These are phyloP conservation scores for Andrena camellia DNA, from an alignment of 2,888 invertebrate genomes.

Conservation along the genomic window DNA sequence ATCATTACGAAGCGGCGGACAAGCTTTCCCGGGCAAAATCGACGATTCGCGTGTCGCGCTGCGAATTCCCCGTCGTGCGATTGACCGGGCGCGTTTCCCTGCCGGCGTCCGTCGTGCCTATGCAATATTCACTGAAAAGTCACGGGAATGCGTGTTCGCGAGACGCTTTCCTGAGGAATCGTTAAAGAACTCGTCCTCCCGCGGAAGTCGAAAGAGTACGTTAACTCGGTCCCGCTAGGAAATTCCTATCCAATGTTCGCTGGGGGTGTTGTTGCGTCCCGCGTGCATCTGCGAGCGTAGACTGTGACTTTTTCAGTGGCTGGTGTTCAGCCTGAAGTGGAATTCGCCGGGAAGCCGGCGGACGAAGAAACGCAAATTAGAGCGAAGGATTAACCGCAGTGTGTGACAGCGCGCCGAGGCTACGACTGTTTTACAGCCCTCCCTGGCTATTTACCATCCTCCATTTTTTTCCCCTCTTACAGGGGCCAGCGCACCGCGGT, in stretches of 20 bases:
- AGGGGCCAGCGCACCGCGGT: conserved; percentile 5
- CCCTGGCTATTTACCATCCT: conserved; percentile 58
- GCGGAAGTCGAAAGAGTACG: conserved; percentile 1
- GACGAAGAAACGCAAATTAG: conserved; percentile 49
- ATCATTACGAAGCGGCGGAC: conserved; percentile 42
- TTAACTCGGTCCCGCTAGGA: background rate
- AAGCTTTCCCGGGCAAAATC: conserved; percentile 29
- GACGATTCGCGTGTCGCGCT: background rate
- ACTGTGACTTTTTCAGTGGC: background rate
- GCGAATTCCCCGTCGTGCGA: background rate
- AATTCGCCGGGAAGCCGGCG: background rate
- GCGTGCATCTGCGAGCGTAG: background rate
- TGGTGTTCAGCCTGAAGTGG: background rate
- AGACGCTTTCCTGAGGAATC: background rate
- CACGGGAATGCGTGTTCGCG: background rate
- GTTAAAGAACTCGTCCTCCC: background rate
- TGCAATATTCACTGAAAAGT: background rate
- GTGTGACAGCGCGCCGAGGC: conserved; percentile 51
- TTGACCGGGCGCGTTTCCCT: background rate
- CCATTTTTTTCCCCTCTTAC: conserved; percentile 34
- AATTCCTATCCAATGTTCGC: background rate
- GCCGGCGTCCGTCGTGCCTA: background rate
- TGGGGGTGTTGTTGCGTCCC: background rate
- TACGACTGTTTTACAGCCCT: conserved; percentile 54
- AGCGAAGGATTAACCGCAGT: conserved; percentile 57